Conservation (phyloP, 2,113 vertebrate species). For the Forbesichthys papilliferus region DNA sequence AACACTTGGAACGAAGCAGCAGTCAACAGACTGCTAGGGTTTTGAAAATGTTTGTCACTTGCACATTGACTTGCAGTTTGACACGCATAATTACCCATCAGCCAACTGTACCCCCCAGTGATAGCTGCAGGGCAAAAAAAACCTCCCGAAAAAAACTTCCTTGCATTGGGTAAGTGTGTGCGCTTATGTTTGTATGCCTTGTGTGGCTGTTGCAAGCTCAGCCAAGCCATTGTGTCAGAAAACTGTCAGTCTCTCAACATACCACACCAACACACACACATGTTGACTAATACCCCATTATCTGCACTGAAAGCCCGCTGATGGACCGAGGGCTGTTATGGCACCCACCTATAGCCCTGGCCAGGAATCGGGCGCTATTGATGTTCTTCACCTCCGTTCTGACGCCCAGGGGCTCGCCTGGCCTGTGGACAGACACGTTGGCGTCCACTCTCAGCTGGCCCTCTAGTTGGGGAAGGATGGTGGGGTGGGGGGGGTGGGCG, state of each 20-base stretch:
- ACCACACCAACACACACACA: not conserved
- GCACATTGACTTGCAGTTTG: constrained; percentile 21
- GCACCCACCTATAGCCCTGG: constrained; percentile 87
- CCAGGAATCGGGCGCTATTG: constrained; percentile 90
- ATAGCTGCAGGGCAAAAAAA: constrained; percentile 7
- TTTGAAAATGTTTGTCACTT: constrained; percentile 1
- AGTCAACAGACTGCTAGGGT: too few relatives aligned
- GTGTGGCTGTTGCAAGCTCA: not conserved
- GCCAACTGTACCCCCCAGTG: not conserved
- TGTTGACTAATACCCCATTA: not conserved
- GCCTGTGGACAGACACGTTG: constrained; percentile 91
- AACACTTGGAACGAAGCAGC: not conserved
- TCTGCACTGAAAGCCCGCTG: not conserved
- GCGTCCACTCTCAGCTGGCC: constrained; percentile 97
- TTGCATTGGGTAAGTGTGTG: not conserved
- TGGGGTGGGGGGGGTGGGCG: too few relatives aligned
- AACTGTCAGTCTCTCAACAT: not conserved
- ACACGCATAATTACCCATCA: constrained; percentile 19
- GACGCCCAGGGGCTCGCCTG: constrained; percentile 86
- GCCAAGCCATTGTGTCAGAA: not conserved
- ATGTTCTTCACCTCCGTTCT: constrained; percentile 98
- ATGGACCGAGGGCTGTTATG: not conserved
- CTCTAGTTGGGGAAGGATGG: constrained; percentile 67
- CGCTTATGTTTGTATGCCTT: not conserved
- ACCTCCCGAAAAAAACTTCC: constrained; percentile 6